Conservation (phyloP, 2,888 invertebrate species). For the Drosophila mercatorum region DNA sequence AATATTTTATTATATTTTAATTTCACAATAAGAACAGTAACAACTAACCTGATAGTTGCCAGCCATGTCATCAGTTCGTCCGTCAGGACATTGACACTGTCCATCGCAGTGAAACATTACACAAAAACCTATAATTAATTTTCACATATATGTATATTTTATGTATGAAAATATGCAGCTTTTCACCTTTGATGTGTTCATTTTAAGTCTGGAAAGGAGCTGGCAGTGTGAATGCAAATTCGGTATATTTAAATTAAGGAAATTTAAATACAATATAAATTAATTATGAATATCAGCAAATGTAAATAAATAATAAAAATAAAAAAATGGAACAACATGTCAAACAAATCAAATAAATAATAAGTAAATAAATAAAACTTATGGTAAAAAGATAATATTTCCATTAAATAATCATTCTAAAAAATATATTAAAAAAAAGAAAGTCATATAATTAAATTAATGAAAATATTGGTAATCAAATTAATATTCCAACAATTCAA, state of each 20-base stretch:
- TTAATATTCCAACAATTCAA: not conserved
- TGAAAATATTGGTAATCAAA: not conserved
- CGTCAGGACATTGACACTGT: conserved; percentile 45
- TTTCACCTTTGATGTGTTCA: conserved; percentile 34
- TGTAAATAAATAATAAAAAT: not conserved
- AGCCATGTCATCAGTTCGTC: conserved; percentile 11
- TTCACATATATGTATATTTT: not conserved
- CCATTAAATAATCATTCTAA: not conserved
- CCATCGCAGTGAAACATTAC: conserved; percentile 43
- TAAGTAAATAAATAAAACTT: not conserved
- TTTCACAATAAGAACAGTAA: conserved; percentile 3
- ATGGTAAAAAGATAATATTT: not conserved
- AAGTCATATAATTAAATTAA: not conserved
- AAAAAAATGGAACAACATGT: not conserved
- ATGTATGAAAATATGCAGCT: not conserved
- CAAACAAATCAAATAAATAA: not conserved
- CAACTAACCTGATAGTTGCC: not conserved
- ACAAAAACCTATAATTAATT: not conserved
- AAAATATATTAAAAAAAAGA: not conserved
- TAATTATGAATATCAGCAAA: not conserved
- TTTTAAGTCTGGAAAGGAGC: conserved; percentile 30
- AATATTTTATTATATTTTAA: not conserved
- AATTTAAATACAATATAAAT: not conserved
- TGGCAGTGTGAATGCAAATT: not conserved
- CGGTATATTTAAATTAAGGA: not conserved